These are phyloP conservation scores for Philereme transversata DNA, from an alignment of 2,888 invertebrate species.

Conservation along the genomic window DNA sequence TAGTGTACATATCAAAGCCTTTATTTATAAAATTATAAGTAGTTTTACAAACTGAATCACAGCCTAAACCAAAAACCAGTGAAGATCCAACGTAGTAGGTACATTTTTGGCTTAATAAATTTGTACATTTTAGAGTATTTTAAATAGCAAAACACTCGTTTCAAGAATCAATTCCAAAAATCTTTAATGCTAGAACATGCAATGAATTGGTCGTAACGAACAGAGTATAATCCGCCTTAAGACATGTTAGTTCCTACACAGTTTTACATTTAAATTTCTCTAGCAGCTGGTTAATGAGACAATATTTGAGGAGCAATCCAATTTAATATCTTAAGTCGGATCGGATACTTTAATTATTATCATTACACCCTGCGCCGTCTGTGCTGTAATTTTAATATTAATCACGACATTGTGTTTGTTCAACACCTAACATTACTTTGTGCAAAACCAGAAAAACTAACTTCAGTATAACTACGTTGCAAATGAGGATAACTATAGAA, in stretches of 20 bases:
- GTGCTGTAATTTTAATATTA: not conserved
- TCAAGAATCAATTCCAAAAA: not conserved
- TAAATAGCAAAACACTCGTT: not conserved
- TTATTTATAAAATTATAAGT: constrained; percentile 51
- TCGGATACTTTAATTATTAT: constrained; percentile 2
- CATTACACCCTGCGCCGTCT: not conserved
- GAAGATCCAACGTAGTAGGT: constrained; percentile 14
- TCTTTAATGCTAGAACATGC: not conserved
- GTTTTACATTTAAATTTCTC: too few species aligned
- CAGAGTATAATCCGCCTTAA: too few species aligned
- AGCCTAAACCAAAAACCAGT: constrained; percentile 53
- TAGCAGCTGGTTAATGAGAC: too few species aligned
- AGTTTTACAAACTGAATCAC: constrained; percentile 55
- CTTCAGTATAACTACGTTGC: too few species aligned
- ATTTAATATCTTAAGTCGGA: too few species aligned
- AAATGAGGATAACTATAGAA: too few species aligned
- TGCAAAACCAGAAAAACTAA: not conserved
- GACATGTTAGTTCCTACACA: too few species aligned
- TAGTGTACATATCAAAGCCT: constrained; percentile 6
- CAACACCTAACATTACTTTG: not conserved
- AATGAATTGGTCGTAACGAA: not conserved
- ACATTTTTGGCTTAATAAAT: not conserved
- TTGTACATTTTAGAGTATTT: too few species aligned
- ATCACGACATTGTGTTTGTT: not conserved
- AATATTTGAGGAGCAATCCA: too few species aligned